These are phyloP conservation scores for Ornithoptera priamus DNA, from an alignment of 2,888 invertebrate species.

Conservation along the genomic window DNA sequence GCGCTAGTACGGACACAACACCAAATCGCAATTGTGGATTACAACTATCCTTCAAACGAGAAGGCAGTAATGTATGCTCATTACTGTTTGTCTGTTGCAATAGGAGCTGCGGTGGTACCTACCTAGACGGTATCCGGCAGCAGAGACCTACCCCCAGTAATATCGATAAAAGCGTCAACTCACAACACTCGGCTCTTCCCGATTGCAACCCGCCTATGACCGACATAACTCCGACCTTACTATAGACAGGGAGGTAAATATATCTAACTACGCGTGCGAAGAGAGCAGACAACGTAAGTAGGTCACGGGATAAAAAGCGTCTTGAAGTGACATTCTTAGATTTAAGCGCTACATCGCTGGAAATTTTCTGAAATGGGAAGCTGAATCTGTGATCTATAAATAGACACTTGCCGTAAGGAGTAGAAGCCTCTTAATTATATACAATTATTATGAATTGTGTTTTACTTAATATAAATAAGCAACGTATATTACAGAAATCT, in stretches of 20 bases:
- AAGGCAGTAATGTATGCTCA: too few species aligned
- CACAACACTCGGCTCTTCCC: slow-evolving; percentile 58
- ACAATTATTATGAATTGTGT: background rate
- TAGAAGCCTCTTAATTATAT: slow-evolving; percentile 38
- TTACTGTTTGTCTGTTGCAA: too few species aligned
- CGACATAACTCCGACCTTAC: slow-evolving; percentile 75
- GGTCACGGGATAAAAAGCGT: slow-evolving; percentile 74
- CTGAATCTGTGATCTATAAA: slow-evolving; percentile 60
- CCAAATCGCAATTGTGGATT: too few species aligned
- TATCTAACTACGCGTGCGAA: slow-evolving; percentile 34
- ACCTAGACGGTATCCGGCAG: too few species aligned
- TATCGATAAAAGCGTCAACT: slow-evolving; percentile 32
- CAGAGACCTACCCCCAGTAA: background rate
- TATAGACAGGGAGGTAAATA: slow-evolving; percentile 51
- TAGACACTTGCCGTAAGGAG: slow-evolving; percentile 45
- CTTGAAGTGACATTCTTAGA: slow-evolving; percentile 54
- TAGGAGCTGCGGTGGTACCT: too few species aligned
- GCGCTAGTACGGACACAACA: too few species aligned
- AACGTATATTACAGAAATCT: too few species aligned
- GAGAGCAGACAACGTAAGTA: slow-evolving; percentile 57
- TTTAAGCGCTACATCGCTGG: slow-evolving; percentile 63
- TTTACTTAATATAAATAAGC: too few species aligned
- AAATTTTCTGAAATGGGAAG: slow-evolving; percentile 49
- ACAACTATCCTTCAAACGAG: too few species aligned
- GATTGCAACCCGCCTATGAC: slow-evolving; percentile 71